phyloP scores from a whole-genome alignment of 2,113 vertebrate species.

The Spea multiplicata region DNA sequence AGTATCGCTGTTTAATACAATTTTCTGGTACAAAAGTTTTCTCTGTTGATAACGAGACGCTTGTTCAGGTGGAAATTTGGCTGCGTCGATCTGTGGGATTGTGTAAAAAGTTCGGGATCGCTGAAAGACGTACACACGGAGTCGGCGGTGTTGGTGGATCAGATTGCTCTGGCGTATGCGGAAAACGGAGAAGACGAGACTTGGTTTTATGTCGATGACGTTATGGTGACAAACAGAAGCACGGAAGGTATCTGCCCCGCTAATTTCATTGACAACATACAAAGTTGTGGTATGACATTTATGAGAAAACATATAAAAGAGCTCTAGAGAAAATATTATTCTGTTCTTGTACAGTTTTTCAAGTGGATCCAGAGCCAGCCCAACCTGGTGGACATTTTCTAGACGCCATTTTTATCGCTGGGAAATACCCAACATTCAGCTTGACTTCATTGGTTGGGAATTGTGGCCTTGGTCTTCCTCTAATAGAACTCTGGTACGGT shows the following conservation, averaged over 20 bases:
- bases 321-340: no score
- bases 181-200: not conserved
- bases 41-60: no score
- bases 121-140: slow-evolving; percentile 25
- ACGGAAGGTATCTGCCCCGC: slow-evolving; percentile 56
- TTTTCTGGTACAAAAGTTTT: no score
- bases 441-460: slow-evolving; percentile 53
- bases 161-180: slow-evolving; percentile 48
- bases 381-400: slow-evolving; percentile 50
- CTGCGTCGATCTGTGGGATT: slow-evolving; percentile 65
- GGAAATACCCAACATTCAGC: slow-evolving; percentile 58
- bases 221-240: slow-evolving; percentile 59
- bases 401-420: slow-evolving; percentile 57
- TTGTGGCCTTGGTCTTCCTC: slow-evolving; percentile 57
- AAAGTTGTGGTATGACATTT: no score
- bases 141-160: slow-evolving; percentile 49
- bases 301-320: no score
- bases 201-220: slow-evolving; percentile 65
- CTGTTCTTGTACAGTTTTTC: slow-evolving; percentile 57
- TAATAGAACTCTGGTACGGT: slow-evolving; percentile 62
- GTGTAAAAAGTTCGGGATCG: fast-evolving
- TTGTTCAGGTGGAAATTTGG: slow-evolving; percentile 63
- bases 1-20: no score
- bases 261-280: not conserved
- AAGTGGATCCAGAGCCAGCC: slow-evolving; percentile 45